These are phyloP conservation scores for Oxyteleia sp. DNA, from an alignment of 2,888 invertebrate species.

Conservation along the genomic window DNA sequence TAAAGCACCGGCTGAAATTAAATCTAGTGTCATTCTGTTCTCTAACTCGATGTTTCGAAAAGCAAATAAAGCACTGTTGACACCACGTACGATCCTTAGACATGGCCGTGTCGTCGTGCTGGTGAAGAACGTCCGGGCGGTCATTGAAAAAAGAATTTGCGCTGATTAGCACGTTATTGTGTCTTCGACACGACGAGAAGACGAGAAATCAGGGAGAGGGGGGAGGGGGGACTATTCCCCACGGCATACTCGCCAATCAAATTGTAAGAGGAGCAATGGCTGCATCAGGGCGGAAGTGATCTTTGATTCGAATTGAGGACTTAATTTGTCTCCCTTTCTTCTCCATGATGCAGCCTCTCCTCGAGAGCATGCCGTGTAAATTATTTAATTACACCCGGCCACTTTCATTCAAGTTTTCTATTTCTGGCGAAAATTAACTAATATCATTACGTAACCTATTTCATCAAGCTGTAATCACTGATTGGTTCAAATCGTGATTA, in stretches of 20 bases:
- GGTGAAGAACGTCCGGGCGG: slow-evolving; percentile 63
- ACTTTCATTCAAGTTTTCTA: slow-evolving; percentile 49
- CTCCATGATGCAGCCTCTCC: slow-evolving; percentile 36
- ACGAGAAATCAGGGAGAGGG: slow-evolving; percentile 58
- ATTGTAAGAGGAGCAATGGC: slow-evolving; percentile 81
- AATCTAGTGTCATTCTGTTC: slow-evolving; percentile 24
- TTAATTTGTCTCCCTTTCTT: slow-evolving; percentile 81
- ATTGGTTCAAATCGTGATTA: neutral
- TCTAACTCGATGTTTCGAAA: slow-evolving; percentile 44
- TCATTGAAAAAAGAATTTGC: slow-evolving; percentile 72
- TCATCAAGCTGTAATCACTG: neutral
- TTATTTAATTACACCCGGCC: slow-evolving; percentile 47
- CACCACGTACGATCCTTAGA: slow-evolving; percentile 39
- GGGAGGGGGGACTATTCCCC: slow-evolving; percentile 66
- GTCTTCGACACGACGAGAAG: slow-evolving; percentile 69
- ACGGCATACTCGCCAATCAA: slow-evolving; percentile 78
- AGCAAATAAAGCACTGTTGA: slow-evolving; percentile 48
- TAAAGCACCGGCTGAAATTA: slow-evolving; percentile 17
- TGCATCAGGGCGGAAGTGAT: slow-evolving; percentile 86
- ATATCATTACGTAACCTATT: slow-evolving; percentile 1
- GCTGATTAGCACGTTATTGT: slow-evolving; percentile 73
- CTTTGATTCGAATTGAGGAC: slow-evolving; percentile 85
- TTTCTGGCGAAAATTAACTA: slow-evolving; percentile 13
- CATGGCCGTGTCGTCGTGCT: slow-evolving; percentile 54
- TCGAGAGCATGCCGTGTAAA: slow-evolving; percentile 35